phyloP scores from a whole-genome alignment of 1,140 invertebrate species.

The Varroa destructor region DNA sequence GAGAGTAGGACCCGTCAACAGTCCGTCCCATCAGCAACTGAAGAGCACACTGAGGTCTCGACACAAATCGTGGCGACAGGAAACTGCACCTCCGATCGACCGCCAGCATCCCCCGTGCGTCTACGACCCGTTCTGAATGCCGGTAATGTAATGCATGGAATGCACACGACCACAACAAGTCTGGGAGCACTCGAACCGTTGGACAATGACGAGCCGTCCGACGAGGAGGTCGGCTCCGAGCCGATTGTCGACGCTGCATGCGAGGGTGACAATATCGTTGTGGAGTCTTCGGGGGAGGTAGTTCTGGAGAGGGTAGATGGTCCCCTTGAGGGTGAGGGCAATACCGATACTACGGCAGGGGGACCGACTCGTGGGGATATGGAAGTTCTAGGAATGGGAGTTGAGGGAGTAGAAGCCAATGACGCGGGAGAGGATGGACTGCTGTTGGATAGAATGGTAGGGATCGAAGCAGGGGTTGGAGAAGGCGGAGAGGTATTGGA shows the following conservation, averaged over 20 bases:
- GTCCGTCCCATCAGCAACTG: no score
- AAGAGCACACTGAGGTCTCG: background rate
- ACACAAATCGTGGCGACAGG: conserved; percentile 5
- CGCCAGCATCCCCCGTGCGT: background rate
- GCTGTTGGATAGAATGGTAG: no score
- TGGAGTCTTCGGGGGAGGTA: conserved; percentile 4
- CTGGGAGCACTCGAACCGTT: background rate
- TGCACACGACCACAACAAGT: background rate
- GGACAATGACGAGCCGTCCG: background rate
- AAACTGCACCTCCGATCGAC: background rate
- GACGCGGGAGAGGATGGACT: no score
- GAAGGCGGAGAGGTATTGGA: no score
- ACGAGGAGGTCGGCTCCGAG: conserved; percentile 6
- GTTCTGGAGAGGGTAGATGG: conserved; percentile 13
- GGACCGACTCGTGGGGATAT: no score
- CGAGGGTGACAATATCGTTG: conserved; percentile 9
- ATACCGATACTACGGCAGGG: no score
- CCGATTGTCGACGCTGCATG: conserved; percentile 7
- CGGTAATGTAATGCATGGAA: no score
- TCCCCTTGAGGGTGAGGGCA: no score
- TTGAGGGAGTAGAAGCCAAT: no score
- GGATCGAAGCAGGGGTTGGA: no score
- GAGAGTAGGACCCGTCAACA: no score
- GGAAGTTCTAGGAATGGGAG: no score
- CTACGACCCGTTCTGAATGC: conserved; percentile 5